Evolutionary conservation across 2,888 invertebrate species (phyloP), one percentile per base, ranked within the genome.

Genomic region (Seladonia tumulorum): DNA sequence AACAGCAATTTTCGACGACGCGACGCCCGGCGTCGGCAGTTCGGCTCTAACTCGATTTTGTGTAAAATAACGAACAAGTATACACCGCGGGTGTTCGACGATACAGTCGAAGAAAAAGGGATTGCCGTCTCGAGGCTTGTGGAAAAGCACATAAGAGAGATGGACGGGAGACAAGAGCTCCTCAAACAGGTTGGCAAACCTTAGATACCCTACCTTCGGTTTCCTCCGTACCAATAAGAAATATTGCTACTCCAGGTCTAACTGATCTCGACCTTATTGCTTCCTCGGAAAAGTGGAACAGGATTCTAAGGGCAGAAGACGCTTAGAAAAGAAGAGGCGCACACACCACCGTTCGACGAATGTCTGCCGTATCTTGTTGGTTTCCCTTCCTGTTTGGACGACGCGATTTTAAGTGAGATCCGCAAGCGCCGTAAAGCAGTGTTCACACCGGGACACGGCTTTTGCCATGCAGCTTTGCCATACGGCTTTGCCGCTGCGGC

Each of bases 161-260:
- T 29, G 79, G 70, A 78, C 73, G 73, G 75, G 66, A 82, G 57
- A 79, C 81, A 70, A 80, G 81, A 79, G 80, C 76, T 81, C 53
- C 79, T 78, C 80, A 80, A 87, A 82, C 85, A 86, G 77, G 84
- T 85, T 83, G 89, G 84, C 81, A 87, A 87, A 86, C 83, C 87
- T 81, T 85, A 86, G 84, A 87, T 85, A 84, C 83, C 78, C 83
- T 73, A 79, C 76, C 82, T 87, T 84, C 84, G 85, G 85, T 80
- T 82, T 86, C 87, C 87, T 90, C 79, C 86, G 83, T 81, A 89
- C 89, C 92, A 90, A 90, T 91, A 91, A 93, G 91, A 93, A 92
- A 92, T 93, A 93, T 93, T 93, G 93, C 92, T 93, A 92, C 91
- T 92, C 89, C 91, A 89, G 87, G 87, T 90, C 86, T 85, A 83